These are phyloP conservation scores for Dryomyza anilis DNA, from an alignment of 2,888 invertebrate species.

Conservation along the genomic window DNA sequence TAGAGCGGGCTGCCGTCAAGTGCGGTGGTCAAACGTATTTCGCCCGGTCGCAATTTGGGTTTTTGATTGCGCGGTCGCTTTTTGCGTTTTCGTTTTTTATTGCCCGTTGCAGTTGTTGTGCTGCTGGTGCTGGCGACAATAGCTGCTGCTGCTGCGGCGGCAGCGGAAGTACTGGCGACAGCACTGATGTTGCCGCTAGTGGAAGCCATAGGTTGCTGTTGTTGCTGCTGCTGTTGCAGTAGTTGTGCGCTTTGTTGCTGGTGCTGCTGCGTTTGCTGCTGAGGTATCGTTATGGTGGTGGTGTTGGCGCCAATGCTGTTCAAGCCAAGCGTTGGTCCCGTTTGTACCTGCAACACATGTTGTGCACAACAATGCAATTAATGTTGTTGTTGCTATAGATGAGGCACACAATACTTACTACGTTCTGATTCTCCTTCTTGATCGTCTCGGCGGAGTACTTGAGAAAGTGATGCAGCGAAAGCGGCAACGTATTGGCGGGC, in stretches of 20 bases:
- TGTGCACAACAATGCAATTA: too few species aligned
- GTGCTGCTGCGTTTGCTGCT: slow-evolving; percentile 51
- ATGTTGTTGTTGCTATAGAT: too few species aligned
- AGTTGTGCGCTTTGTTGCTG: slow-evolving; percentile 46
- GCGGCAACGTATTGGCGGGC: slow-evolving; percentile 73
- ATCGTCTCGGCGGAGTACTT: slow-evolving; percentile 80
- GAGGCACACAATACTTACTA: slow-evolving; percentile 55
- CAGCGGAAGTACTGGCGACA: slow-evolving; percentile 61
- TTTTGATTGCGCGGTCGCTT: slow-evolving; percentile 75
- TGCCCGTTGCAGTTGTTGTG: slow-evolving; percentile 51
- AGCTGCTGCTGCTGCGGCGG: slow-evolving; percentile 63
- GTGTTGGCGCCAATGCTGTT: slow-evolving; percentile 49
- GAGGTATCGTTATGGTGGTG: slow-evolving; percentile 60
- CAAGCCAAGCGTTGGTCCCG: slow-evolving; percentile 56
- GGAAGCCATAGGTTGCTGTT: slow-evolving; percentile 35
- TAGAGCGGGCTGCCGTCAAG: slow-evolving; percentile 82
- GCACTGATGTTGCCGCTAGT: slow-evolving; percentile 62
- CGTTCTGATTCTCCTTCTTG: slow-evolving; percentile 72
- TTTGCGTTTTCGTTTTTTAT: slow-evolving; percentile 82
- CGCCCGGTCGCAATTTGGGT: slow-evolving; percentile 80
- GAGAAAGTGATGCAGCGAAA: slow-evolving; percentile 81
- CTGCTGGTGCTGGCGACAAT: slow-evolving; percentile 34
- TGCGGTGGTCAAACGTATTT: slow-evolving; percentile 80
- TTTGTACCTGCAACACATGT: slow-evolving; percentile 56
- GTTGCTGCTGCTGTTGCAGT: slow-evolving; percentile 44